These are phyloP conservation scores for Resseliella maxima DNA, from an alignment of 2,888 invertebrate species.

Conservation along the genomic window DNA sequence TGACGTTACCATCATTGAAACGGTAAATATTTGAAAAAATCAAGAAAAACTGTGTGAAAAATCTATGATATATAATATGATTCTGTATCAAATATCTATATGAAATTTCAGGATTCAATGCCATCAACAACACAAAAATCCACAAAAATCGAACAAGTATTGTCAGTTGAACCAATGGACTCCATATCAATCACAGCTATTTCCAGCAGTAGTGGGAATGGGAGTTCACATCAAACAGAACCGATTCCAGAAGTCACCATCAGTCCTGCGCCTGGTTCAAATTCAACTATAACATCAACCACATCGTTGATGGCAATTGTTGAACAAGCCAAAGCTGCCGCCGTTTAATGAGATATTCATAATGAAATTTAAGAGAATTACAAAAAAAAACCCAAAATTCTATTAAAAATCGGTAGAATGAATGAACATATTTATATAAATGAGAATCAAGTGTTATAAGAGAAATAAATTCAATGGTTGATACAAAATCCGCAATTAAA, in stretches of 20 bases:
- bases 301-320: conserved; percentile 47
- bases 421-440: background rate
- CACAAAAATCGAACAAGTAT: background rate
- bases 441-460: background rate
- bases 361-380: background rate
- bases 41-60: no score
- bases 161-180: conserved; percentile 36
- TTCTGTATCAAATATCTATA: background rate
- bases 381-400: background rate
- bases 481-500: background rate
- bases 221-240: conserved; percentile 5
- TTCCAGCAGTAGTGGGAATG: conserved; percentile 37
- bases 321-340: conserved; percentile 32
- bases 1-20: conserved; percentile 42
- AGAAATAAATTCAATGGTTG: background rate
- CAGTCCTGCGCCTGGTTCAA: conserved; percentile 22
- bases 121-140: conserved; percentile 49
- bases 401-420: background rate
- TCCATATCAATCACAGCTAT: conserved; percentile 47
- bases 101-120: background rate
- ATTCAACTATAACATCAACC: conserved; percentile 16
- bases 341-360: background rate
- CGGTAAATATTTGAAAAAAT: background rate
- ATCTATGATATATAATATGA: background rate
- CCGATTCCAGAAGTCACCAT: conserved; percentile 39